Evolutionary conservation across 2,797 vertebrate genomes (phyloP).

Genomic region (Oreonectes daqikongensis): DNA sequence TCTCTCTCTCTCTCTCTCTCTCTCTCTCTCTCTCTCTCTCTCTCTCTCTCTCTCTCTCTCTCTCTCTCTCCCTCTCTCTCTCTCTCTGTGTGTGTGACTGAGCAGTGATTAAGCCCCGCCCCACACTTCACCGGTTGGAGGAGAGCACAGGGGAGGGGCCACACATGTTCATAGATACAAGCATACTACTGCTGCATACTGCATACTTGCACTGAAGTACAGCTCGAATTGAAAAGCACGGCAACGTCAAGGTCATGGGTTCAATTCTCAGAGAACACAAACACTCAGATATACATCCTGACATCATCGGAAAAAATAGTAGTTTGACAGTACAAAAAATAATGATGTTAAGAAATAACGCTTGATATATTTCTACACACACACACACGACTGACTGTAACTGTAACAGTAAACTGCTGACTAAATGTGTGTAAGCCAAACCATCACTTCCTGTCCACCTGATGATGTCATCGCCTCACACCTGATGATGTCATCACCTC

Average conservation of each 20-base stretch:
- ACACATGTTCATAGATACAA: not conserved
- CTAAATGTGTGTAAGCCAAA: not conserved
- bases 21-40: no score
- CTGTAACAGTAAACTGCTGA: no score
- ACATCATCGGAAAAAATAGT: no score
- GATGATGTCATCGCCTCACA: not conserved
- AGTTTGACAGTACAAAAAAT: no score
- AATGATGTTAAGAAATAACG: no score
- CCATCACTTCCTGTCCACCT: not conserved
- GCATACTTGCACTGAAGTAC: not conserved
- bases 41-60: no score
- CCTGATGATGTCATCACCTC: conserved; percentile 12
- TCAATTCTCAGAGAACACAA: not conserved
- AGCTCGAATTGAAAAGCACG: not conserved
- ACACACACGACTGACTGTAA: no score
- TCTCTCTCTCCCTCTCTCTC: no score
- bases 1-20: no score
- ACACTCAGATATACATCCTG: not conserved
- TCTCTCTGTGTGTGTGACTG: conserved; percentile 31
- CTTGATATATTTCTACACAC: no score
- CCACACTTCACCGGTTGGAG: conserved; percentile 38
- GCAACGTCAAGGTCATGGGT: not conserved
- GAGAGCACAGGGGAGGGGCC: conserved; percentile 24
- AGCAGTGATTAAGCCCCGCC: conserved; percentile 39
- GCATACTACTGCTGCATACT: not conserved